These are phyloP conservation scores for Marcusenius ussheri DNA, from an alignment of 2,113 vertebrate genomes.

Conservation along the genomic window DNA sequence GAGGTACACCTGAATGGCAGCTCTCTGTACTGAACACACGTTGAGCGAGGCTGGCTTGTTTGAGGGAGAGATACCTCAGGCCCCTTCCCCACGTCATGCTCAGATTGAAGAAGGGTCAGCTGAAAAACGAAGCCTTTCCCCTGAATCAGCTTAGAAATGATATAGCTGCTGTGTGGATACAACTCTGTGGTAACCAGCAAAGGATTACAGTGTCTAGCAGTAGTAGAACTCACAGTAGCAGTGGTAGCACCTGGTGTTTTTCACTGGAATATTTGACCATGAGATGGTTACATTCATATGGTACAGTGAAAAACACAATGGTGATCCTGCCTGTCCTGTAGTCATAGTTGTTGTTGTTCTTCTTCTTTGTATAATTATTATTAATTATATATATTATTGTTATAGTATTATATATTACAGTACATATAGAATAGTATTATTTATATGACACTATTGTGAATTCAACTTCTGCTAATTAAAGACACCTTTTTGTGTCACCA, in stretches of 20 bases:
- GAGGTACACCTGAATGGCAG: neutral
- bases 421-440: neutral
- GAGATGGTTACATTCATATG: neutral
- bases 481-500: neutral
- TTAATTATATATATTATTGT: neutral
- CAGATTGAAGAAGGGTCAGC: neutral
- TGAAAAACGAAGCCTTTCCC: neutral
- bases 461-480: neutral
- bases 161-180: neutral
- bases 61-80: neutral
- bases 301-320: neutral
- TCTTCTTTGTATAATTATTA: neutral
- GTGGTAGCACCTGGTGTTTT: neutral
- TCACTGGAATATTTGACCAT: neutral
- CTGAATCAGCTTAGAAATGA: neutral
- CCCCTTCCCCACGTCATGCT: neutral
- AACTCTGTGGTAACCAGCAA: neutral
- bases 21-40: neutral
- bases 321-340: neutral
- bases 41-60: neutral
- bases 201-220: neutral
- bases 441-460: neutral
- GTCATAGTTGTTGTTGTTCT: neutral
- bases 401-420: neutral
- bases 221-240: neutral